Conservation (phyloP, 1,140 invertebrate species). For the Brachionus angularis region DNA sequence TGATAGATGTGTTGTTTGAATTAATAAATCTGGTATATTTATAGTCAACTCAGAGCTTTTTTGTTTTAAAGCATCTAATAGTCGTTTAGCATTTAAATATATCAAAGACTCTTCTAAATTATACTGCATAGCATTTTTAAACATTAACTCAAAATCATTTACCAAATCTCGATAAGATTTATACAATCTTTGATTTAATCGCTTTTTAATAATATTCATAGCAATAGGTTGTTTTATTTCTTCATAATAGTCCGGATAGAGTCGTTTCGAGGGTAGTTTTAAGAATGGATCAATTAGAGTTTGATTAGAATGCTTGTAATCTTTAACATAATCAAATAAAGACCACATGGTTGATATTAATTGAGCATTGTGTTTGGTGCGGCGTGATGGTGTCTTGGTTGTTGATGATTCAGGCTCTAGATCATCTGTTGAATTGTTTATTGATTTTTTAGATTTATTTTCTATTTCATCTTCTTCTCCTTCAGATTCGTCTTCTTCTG, state of each 20-base stretch:
- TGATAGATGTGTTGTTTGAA: no score
- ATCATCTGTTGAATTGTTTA: no score
- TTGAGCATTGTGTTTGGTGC: neutral
- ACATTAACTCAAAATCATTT: conserved; percentile 94
- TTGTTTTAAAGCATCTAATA: neutral
- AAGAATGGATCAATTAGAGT: conserved; percentile 79
- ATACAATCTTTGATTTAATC: conserved; percentile 77
- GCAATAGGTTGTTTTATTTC: conserved; percentile 94
- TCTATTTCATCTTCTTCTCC: conserved; percentile 3
- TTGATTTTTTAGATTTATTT: no score
- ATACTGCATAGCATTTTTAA: conserved; percentile 93
- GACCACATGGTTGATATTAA: conserved; percentile 5
- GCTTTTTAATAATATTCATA: conserved; percentile 82
- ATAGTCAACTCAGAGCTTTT: no score
- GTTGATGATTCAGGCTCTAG: no score
- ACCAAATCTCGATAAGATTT: conserved; percentile 72
- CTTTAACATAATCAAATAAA: conserved; percentile 12
- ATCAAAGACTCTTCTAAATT: conserved; percentile 80
- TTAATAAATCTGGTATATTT: no score
- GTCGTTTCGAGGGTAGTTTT: conserved; percentile 75
- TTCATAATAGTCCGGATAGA: conserved; percentile 94
- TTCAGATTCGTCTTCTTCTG: neutral
- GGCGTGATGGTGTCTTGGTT: neutral
- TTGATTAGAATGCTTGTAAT: neutral
- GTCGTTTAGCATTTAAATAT: conserved; percentile 60